phyloP scores from a whole-genome alignment of 2,113 vertebrate species.

The Atractosteus spatula region DNA sequence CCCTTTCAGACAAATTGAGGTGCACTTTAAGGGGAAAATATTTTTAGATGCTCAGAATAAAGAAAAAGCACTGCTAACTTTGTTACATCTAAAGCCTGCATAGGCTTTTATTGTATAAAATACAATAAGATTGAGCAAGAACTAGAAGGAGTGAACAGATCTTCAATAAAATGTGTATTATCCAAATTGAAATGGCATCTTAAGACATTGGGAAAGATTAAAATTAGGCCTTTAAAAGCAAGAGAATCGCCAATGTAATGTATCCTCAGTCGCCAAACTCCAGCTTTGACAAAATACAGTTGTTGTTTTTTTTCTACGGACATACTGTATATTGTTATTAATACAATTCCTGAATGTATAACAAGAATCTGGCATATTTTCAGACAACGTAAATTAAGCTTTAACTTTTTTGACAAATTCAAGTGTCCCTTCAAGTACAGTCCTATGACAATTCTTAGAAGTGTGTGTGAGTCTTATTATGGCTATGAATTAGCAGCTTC shows the following conservation, averaged over 20 bases:
- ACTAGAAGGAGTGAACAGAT: not conserved
- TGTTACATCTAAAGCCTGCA: not conserved
- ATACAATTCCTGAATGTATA: too few species aligned
- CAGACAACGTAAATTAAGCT: too few species aligned
- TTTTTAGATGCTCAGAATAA: conserved; percentile 7
- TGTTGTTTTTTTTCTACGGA: too few species aligned
- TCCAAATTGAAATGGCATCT: conserved; percentile 1
- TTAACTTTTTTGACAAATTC: too few species aligned
- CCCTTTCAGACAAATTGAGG: not conserved
- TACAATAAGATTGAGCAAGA: conserved; percentile 5
- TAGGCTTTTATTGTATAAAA: not conserved
- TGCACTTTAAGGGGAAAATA: conserved; percentile 1
- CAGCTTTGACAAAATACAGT: too few species aligned
- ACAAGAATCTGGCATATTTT: too few species aligned
- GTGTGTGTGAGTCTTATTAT: not conserved
- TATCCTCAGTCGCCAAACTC: not conserved
- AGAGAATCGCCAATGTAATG: not conserved
- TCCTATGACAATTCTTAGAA: too few species aligned
- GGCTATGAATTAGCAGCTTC: not conserved
- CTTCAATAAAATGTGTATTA: conserved; percentile 5
- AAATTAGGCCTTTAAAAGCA: not conserved
- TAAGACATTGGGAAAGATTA: not conserved
- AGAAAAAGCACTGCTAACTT: not conserved
- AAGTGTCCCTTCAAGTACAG: too few species aligned
- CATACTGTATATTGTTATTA: too few species aligned